phyloP scores from a whole-genome alignment of 2,888 invertebrate genomes.

The Andrena fulva region DNA sequence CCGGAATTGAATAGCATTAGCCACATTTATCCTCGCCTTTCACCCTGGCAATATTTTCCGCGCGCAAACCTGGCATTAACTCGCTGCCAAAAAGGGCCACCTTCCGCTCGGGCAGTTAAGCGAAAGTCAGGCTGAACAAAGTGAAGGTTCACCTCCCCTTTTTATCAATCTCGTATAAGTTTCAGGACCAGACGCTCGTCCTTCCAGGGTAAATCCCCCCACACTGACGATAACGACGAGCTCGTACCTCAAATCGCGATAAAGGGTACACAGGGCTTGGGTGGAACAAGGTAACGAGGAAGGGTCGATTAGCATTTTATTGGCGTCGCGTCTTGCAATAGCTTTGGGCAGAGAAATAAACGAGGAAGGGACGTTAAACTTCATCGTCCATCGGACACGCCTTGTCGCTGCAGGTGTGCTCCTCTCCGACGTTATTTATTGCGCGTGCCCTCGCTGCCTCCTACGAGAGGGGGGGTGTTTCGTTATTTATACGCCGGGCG shows the following conservation, averaged over 20 bases:
- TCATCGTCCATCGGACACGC: conserved; percentile 63
- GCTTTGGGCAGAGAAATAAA: conserved; percentile 60
- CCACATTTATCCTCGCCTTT: no score
- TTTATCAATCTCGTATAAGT: not conserved
- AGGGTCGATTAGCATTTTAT: conserved; percentile 63
- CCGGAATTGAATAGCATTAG: no score
- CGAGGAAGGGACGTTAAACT: conserved; percentile 46
- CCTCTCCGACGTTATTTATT: conserved; percentile 56
- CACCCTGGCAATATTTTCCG: no score
- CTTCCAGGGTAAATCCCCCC: not conserved
- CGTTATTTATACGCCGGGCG: conserved; percentile 60
- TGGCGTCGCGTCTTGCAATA: conserved; percentile 61
- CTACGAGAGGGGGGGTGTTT: conserved; percentile 31
- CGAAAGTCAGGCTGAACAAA: not conserved
- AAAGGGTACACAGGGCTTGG: conserved; percentile 15
- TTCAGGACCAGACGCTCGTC: conserved; percentile 17
- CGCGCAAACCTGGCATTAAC: no score
- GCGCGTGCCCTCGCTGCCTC: conserved; percentile 30
- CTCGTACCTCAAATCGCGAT: conserved; percentile 35
- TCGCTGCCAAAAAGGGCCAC: no score
- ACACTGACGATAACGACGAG: conserved; percentile 21
- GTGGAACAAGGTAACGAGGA: conserved; percentile 50
- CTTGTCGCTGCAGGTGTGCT: conserved; percentile 68
- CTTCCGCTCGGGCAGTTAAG: not conserved
- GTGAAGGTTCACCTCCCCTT: not conserved